Percentiles rank a stretch among this genome's conserved stretches.
Conservation (phyloP, 2,113 vertebrate genomes). For the Myanophis thanlyinensis region DNA sequence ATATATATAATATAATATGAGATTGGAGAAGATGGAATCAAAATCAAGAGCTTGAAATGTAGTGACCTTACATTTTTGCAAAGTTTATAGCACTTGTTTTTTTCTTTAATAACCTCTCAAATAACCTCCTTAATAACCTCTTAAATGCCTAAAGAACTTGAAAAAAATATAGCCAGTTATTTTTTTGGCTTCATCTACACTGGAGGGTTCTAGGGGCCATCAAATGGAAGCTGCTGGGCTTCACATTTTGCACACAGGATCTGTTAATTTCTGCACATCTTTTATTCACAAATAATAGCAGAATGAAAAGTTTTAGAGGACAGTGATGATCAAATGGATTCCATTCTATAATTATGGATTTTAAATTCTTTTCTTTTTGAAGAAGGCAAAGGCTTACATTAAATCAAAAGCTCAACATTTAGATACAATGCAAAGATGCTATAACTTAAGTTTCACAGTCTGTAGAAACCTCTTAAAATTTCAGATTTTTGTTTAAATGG, state of each 20-base stretch:
- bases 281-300: background rate
- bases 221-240: background rate
- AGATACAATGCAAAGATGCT: background rate
- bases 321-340: background rate
- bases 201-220: background rate
- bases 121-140: background rate
- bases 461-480: background rate
- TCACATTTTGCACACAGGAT: background rate
- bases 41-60: background rate
- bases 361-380: background rate
- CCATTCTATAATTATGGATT: background rate
- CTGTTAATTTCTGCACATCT: background rate
- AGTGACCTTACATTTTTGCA: background rate
- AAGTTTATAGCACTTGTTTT: background rate
- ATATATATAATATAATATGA: background rate
- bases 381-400: background rate
- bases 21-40: background rate
- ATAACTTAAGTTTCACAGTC: background rate
- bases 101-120: too few species aligned
- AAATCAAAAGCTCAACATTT: background rate
- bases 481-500: background rate
- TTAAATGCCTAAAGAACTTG: background rate
- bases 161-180: background rate
- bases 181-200: background rate
- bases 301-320: background rate